Conservation (phyloP, 2,888 invertebrate species). For the Liopterus haemorrhoidalis region DNA sequence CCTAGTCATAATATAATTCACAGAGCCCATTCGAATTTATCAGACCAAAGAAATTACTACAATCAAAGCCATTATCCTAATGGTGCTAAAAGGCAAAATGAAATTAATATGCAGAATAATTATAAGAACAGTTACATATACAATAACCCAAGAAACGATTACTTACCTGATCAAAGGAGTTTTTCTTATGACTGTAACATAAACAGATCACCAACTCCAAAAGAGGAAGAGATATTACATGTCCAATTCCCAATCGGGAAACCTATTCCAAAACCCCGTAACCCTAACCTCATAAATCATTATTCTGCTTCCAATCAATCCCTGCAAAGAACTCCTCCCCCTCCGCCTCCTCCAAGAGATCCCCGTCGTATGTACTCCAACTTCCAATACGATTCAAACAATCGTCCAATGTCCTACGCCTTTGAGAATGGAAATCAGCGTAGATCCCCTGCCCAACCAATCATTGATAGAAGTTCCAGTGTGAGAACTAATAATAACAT, state of each 20-base stretch:
- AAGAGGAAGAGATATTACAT: constrained; percentile 36
- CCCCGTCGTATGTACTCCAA: constrained; percentile 56
- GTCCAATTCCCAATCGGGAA: constrained; percentile 40
- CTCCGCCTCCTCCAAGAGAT: constrained; percentile 75
- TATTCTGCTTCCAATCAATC: constrained; percentile 26
- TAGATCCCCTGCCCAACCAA: constrained; percentile 33
- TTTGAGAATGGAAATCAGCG: constrained; percentile 43
- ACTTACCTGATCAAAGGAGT: constrained; percentile 37
- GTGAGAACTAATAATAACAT: constrained; percentile 20
- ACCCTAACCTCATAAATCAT: constrained; percentile 38
- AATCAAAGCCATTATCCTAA: constrained; percentile 15
- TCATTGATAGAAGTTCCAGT: constrained; percentile 18
- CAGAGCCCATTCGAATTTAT: constrained; percentile 16
- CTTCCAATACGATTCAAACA: constrained; percentile 39
- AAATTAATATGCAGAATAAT: constrained; percentile 3
- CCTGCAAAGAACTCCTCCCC: constrained; percentile 49
- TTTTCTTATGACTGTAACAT: constrained; percentile 43
- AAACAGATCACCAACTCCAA: constrained; percentile 37
- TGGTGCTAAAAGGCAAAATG: constrained; percentile 6
- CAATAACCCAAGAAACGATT: constrained; percentile 4
- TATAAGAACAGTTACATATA: constrained; percentile 3
- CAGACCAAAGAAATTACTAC: constrained; percentile 20
- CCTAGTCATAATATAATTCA: constrained; percentile 37
- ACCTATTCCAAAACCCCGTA: constrained; percentile 34
- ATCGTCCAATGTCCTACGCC: constrained; percentile 51